Evolutionary conservation across 2,113 vertebrate species (phyloP).

Genomic region (Prinia subflava): DNA sequence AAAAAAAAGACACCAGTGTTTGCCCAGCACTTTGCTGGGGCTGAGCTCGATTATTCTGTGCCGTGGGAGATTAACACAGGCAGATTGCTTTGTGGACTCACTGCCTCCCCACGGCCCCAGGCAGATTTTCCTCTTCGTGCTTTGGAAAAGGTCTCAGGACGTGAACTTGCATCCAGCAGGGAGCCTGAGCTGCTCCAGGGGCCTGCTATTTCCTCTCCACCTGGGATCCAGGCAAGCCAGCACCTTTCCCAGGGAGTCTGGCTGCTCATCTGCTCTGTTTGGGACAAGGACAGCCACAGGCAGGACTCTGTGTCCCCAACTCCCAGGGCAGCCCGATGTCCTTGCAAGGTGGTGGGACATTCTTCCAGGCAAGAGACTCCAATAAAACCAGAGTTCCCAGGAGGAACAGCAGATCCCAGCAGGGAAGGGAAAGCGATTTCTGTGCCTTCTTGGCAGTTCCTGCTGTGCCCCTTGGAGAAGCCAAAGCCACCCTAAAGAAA

Average conservation of each 20-base stretch:
- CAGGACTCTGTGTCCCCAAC: background rate
- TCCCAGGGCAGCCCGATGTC: accelerated
- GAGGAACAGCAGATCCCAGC: background rate
- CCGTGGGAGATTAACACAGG: background rate
- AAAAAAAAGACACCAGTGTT: background rate
- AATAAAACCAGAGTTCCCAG: background rate
- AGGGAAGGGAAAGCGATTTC: background rate
- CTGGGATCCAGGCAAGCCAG: background rate
- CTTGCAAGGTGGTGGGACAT: background rate
- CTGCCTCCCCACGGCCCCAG: background rate
- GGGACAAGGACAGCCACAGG: background rate
- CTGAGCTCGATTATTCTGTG: background rate
- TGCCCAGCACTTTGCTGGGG: constrained; percentile 20
- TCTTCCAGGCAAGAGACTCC: background rate
- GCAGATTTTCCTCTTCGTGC: background rate
- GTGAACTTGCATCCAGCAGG: background rate
- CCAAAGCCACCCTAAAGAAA: background rate
- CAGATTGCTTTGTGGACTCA: constrained; percentile 39
- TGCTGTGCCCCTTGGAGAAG: background rate
- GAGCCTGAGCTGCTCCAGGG: accelerated
- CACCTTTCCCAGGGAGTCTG: background rate
- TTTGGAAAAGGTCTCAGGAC: background rate
- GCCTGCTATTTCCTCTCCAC: background rate
- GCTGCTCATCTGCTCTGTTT: background rate
- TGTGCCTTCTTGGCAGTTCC: background rate